A percentile compares a stretch with the other conserved stretches of the same genome.
These are phyloP conservation scores for Geodia barretti DNA, from an alignment of 37 sponge, comb jelly and placozoan species.

Conservation along the genomic window DNA sequence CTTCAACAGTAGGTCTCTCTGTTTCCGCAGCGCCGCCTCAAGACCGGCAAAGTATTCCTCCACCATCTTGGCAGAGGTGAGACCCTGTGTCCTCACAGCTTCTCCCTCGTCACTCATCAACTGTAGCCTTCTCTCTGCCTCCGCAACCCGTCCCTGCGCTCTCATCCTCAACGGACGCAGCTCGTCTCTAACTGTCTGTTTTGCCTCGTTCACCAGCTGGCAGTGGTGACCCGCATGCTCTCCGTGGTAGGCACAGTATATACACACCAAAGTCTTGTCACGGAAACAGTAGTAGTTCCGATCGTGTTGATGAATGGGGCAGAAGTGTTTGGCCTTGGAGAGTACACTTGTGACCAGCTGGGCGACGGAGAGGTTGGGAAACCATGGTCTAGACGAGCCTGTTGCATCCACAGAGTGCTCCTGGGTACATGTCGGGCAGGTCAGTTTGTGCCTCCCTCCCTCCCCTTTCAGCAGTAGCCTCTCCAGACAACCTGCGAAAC, in stretches of 20 bases:
- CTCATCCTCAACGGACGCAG: neutral
- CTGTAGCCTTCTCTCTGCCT: constrained; percentile 8
- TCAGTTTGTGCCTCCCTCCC: neutral
- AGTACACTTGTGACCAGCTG: constrained; percentile 29
- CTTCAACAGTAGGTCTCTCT: constrained; percentile 20
- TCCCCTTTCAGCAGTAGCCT: constrained; percentile 1
- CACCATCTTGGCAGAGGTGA: neutral
- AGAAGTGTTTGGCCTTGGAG: constrained; percentile 38
- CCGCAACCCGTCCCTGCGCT: neutral
- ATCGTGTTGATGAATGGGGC: constrained; percentile 33
- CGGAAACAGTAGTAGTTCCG: constrained; percentile 41
- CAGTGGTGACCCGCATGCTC: constrained; percentile 34
- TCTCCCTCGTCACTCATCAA: constrained; percentile 32
- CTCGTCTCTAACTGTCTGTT: neutral
- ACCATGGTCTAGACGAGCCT: constrained; percentile 23
- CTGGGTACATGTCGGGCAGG: neutral
- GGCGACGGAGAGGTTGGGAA: constrained; percentile 40
- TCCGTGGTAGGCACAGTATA: constrained; percentile 51
- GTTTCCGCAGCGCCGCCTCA: constrained; percentile 7
- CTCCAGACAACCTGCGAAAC: constrained; percentile 20
- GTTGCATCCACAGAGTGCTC: neutral
- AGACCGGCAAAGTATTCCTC: constrained; percentile 17
- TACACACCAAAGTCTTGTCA: constrained; percentile 36
- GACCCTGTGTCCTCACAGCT: constrained; percentile 12
- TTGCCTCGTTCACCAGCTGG: constrained; percentile 19